Evolutionary conservation across 2,113 vertebrate genomes (phyloP).

Genomic region (Elaphurus davidianus): DNA sequence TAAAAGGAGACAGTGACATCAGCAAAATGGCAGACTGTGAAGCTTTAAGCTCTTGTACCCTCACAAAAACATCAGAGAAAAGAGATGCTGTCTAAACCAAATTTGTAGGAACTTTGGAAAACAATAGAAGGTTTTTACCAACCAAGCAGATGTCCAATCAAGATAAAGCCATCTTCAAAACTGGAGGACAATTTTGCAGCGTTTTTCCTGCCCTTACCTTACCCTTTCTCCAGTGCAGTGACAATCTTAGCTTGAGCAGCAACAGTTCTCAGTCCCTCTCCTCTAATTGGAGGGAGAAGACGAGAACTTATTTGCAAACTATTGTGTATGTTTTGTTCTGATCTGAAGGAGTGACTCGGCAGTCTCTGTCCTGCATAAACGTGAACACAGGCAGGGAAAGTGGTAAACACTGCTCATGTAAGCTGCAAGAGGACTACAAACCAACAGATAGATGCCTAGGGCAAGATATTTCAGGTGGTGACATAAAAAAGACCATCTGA

Average conservation of each 20-base stretch:
- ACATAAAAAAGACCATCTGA: neutral
- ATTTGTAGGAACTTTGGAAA: neutral
- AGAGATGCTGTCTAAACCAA: neutral
- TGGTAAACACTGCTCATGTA: neutral
- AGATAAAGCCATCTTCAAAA: neutral
- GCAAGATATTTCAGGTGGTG: neutral
- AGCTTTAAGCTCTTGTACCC: neutral
- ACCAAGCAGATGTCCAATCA: neutral
- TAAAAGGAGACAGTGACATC: neutral
- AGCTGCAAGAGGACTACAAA: neutral
- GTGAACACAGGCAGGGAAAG: neutral
- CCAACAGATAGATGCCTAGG: neutral
- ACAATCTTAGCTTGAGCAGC: neutral
- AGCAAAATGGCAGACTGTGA: neutral
- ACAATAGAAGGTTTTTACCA: neutral
- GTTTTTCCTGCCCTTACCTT: neutral
- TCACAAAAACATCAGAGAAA: neutral
- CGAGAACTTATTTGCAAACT: neutral
- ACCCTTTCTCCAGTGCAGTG: neutral
- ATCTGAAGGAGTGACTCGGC: neutral
- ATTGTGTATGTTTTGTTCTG: too few relatives aligned
- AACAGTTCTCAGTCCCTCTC: neutral
- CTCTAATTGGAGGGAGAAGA: neutral
- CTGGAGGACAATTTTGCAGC: neutral
- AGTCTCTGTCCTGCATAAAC: neutral